phyloP scores from a whole-genome alignment of 2,888 invertebrate genomes.

The Heteropelma amictum region DNA sequence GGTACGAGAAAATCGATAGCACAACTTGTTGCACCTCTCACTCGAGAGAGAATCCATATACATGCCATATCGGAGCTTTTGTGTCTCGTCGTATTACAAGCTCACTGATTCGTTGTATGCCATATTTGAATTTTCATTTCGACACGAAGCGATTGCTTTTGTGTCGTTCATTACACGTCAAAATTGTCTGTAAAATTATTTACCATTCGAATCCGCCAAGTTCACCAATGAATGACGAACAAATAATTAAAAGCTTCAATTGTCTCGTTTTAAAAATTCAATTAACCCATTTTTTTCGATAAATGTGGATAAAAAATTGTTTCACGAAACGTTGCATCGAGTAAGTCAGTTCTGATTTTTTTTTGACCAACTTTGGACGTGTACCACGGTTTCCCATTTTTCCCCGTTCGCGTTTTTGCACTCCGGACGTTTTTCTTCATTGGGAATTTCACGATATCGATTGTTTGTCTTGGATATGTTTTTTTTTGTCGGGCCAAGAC shows the following conservation, averaged over 20 bases:
- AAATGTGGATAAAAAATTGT: too few species aligned
- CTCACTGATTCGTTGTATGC: conserved; percentile 8
- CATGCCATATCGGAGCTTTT: conserved; percentile 6
- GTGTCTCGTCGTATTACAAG: conserved; percentile 6
- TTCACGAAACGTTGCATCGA: too few species aligned
- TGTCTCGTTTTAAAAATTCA: too few species aligned
- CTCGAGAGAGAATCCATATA: conserved; percentile 28
- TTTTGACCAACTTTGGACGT: too few species aligned
- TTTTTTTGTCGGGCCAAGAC: not conserved
- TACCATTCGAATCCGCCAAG: too few species aligned
- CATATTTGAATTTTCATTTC: conserved; percentile 21
- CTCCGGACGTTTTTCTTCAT: not conserved
- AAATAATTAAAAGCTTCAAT: too few species aligned
- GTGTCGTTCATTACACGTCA: not conserved
- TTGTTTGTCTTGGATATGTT: not conserved
- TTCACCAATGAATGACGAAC: too few species aligned
- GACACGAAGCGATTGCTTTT: not conserved
- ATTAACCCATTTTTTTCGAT: too few species aligned
- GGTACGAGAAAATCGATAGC: conserved; percentile 52
- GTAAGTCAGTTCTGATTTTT: too few species aligned
- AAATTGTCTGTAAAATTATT: not conserved
- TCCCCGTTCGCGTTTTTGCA: too few species aligned
- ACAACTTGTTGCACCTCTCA: conserved; percentile 56
- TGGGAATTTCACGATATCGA: conserved; percentile 12
- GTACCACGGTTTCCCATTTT: too few species aligned